These are phyloP conservation scores for Mallotus villosus DNA, from an alignment of 2,797 vertebrate genomes.

Conservation along the genomic window DNA sequence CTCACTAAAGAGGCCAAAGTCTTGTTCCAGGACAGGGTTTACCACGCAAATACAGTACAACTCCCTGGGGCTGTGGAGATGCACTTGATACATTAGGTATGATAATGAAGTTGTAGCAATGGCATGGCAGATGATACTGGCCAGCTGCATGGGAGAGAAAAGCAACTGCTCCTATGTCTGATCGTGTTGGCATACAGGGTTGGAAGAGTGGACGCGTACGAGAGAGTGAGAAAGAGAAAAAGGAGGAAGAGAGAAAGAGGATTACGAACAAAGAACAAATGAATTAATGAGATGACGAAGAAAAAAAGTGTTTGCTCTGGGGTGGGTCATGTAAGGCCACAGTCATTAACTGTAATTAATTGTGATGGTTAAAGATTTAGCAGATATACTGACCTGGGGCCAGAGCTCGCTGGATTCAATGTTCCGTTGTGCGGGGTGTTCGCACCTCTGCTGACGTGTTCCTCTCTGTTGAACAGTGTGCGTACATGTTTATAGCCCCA, in stretches of 20 bases:
- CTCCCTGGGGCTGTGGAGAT: no score
- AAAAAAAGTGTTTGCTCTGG: background rate
- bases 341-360: conserved; percentile 50
- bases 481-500: background rate
- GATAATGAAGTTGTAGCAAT: no score
- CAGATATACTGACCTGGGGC: conserved; percentile 27
- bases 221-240: background rate
- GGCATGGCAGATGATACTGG: no score
- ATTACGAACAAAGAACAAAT: background rate
- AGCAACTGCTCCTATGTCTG: no score
- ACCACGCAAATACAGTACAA: no score
- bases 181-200: background rate
- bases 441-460: background rate
- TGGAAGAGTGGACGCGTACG: background rate
- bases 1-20: no score
- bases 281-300: background rate
- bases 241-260: background rate
- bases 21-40: no score
- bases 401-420: conserved; percentile 1
- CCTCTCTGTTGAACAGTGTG: background rate
- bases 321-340: background rate
- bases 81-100: no score
- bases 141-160: no score
- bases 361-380: conserved; percentile 45
- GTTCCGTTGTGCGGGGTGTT: background rate